A percentile compares a stretch with the other conserved stretches of the same genome.
Conservation (phyloP, 2,888 invertebrate genomes). For the Pyralis farinalis region DNA sequence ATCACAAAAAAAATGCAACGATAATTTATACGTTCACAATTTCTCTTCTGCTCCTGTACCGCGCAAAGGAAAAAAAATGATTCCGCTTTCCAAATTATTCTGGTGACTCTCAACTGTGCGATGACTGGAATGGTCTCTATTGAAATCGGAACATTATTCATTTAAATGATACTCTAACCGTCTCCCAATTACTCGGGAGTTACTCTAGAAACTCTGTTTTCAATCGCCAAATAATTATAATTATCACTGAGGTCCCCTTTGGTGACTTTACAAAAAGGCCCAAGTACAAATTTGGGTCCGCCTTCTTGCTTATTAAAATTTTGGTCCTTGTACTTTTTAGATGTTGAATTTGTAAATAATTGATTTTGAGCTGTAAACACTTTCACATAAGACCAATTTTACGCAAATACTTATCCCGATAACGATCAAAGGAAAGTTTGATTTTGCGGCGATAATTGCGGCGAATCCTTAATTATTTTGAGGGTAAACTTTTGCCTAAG, state of each 20-base stretch:
- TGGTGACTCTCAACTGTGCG: slow-evolving; percentile 37
- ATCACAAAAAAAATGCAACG: no score
- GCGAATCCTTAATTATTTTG: slow-evolving; percentile 80
- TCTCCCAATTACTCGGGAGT: slow-evolving; percentile 60
- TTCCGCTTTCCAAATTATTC: no score
- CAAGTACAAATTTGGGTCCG: slow-evolving; percentile 64
- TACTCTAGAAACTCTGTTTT: slow-evolving; percentile 59
- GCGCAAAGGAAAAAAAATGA: no score
- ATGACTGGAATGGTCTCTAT: slow-evolving; percentile 46
- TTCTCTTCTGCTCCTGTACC: no score
- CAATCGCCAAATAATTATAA: slow-evolving; percentile 80
- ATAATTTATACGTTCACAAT: no score
- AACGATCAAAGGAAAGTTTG: slow-evolving; percentile 76
- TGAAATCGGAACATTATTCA: slow-evolving; percentile 61
- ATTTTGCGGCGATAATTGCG: slow-evolving; percentile 79
- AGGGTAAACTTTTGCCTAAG: slow-evolving; percentile 77
- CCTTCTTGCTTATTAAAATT: slow-evolving; percentile 73
- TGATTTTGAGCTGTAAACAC: slow-evolving; percentile 36
- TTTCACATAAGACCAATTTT: slow-evolving; percentile 43
- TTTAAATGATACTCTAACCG: slow-evolving; percentile 70
- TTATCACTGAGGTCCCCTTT: slow-evolving; percentile 67
- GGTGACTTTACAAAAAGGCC: slow-evolving; percentile 72
- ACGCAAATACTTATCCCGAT: slow-evolving; percentile 38
- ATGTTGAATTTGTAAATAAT: slow-evolving; percentile 27
- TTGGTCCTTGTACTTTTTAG: slow-evolving; percentile 43